Evolutionary conservation across 2,888 invertebrate genomes (phyloP), one percentile per base, ranked within the genome.

Genomic region (Flexamia atlantica): DNA sequence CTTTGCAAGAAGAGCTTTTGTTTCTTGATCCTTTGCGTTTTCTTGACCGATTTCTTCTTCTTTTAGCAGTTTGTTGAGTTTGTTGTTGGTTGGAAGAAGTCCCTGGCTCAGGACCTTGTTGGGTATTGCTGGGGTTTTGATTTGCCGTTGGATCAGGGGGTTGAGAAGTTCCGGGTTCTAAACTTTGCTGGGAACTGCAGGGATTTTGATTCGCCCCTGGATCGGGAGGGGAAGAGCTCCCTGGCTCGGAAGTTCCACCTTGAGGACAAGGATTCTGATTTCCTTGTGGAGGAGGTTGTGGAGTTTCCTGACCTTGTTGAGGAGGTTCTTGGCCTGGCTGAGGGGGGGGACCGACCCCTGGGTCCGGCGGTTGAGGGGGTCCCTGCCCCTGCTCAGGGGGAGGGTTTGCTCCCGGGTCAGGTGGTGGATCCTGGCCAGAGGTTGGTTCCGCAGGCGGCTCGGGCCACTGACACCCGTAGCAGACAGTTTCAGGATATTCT

Each of bases 31-130:
- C 20, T 1, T 40, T 72, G 25, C 40, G 32, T 17, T 20, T 72
- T 40, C 72, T 68, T 5, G 32, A 68, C 4, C 30, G 36, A 5
- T 17, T 17, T 32, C n/a, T 68, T 68, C 30, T 72, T 72, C 72
- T 64, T 64, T 14, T 64, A 30, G 28, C 28, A 20, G 2, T 28
- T 64, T 30, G 9, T 28, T 64, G 9, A 17, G 64, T 4, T 4
- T 64, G 64, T 64, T 28, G 64, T 30, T 64, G 64, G 28, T 64
- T 23, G 7, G 28, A 2, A n/a, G 57, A 57, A 23, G 20, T 23
- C 20, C 57, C 57, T 23, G 57, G 23, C 9, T 46, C 46, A 4
- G 4, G 36, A 9, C 36, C 36, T 36, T 36, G 36, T 9, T 36
- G 36, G 36, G 36, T 7, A 4, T 4, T 36, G 36, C 5, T 7